phyloP scores from a whole-genome alignment of 2,113 vertebrate genomes.

The Elanus axillaris region DNA sequence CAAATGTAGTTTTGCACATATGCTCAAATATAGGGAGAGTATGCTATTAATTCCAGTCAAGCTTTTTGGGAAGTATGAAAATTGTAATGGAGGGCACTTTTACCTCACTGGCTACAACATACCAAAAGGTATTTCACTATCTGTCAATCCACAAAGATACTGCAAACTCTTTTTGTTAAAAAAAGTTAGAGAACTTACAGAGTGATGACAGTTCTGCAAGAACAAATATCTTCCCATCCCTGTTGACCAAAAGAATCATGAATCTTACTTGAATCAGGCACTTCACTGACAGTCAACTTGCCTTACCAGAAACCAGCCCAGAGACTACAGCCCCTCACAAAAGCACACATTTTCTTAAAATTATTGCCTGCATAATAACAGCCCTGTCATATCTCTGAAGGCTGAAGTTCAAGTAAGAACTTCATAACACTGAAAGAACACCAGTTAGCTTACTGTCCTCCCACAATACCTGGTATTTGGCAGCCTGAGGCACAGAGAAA shows the following conservation, averaged over 20 bases:
- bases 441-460: not conserved
- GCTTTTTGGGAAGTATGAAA: not conserved
- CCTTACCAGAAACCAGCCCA: not conserved
- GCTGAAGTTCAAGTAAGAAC: not conserved
- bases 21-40: not conserved
- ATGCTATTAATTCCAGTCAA: not conserved
- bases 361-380: not conserved
- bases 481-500: not conserved
- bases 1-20: not conserved
- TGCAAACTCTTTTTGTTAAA: not conserved
- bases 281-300: not conserved
- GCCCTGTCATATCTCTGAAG: not conserved
- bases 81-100: not conserved
- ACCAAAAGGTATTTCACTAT: not conserved
- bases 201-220: not conserved
- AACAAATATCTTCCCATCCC: not conserved
- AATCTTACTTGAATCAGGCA: not conserved
- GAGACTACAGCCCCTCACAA: not conserved
- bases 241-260: not conserved
- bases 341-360: not conserved
- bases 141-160: not conserved
- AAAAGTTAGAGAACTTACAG: not conserved
- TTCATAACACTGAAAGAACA: rapidly evolving
- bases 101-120: not conserved
- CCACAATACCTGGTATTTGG: not conserved